Evolutionary conservation across 2,888 invertebrate genomes (phyloP), one percentile per base, ranked within the genome.

Genomic region (Archips xylosteana): DNA sequence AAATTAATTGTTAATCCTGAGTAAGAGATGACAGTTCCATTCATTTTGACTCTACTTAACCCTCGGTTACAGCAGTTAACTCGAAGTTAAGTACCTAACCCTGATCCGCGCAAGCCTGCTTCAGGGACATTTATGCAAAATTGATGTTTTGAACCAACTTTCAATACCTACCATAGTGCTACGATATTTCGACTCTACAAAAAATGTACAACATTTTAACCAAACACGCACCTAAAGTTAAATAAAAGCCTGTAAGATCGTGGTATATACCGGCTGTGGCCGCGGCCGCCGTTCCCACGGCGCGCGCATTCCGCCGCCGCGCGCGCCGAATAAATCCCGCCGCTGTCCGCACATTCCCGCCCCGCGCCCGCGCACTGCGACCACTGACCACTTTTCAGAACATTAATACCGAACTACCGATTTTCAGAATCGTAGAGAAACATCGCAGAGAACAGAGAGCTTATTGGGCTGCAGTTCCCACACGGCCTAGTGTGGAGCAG

Each of bases 301-400:
- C 60, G 51, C 63, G 64, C 69, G 69, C 73, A 74, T 69, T 69
- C 69, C 69, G 59, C 68, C 39, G 57, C 59, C n/a, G 64, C 67
- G n/a, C 64, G 64, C 62, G 57, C 47, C 63, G 54, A 70, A 73
- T 77, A 78, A 79, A 77, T 68, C 65, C 67, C 45, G 59, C 67
- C 66, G 23, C 51, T 75, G 74, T 75, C 70, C 69, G 74, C 70
- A 74, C 76, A 75, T 74, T 77, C 77, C 76, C 57, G 13, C 32
- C 54, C 23, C 15, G 51, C 51, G 45, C 12, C 45, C 12, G 45
- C 45, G 45, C 39, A 6, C 6, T 6, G 39, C 39, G 45, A 10
- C 45, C 45, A 12, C 45, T 2, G 12, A 10, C 45, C 12, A 70
- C 70, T 12, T 36, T 45, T 39, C 60, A 15, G 65, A 13, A 63